Evolutionary conservation across 2,888 invertebrate species (phyloP), one percentile per base, ranked within the genome.

Genomic region (Papilio protenor): DNA sequence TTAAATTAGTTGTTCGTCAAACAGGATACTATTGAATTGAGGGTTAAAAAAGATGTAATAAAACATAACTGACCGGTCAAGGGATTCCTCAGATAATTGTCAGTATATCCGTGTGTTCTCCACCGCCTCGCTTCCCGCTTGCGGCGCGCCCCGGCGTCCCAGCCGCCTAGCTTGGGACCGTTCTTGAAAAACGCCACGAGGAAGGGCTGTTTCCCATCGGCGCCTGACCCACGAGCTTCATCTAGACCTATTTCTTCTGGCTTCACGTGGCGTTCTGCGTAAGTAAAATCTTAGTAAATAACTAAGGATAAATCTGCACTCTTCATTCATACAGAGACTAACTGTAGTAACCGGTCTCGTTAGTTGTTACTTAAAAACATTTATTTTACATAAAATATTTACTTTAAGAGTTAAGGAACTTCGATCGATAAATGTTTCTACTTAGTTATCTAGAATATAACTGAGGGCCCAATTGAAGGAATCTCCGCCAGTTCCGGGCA

Each of bases 121-220:
- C 95, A 95, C 82, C 95, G 94, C 84, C 95, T 95, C 79, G 94
- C 96, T 90, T 92, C 96, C 78, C 90, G 95, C 88, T 96, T 95
- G 82, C 96, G 92, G 83, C 96, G 91, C 79, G 96, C 94, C 81
- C 95, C 94, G 0, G 93, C 92, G 84, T 96, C 96, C 2, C 95
- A 90, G n/a, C 86, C 86, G 49, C 90, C 89, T 3, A 95, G 90
- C 79, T 92, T 94, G 0, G 95, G 95, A 0, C 95, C 95, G 79
- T 95, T 97, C 88, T 97, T 97, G 87, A 98, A 96, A 90, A 98
- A 99, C 0, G 98, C 98, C 14, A 98, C 98, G 96, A 99, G 96
- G 89, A 99, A 99, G 0, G 99, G 98, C 87, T 98, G 98, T 84
- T 97, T 97, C 81, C 98, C 97, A 85, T 97, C 97, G 0, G 87